Conservation (phyloP, 2,113 vertebrate species). For the Columba livia region DNA sequence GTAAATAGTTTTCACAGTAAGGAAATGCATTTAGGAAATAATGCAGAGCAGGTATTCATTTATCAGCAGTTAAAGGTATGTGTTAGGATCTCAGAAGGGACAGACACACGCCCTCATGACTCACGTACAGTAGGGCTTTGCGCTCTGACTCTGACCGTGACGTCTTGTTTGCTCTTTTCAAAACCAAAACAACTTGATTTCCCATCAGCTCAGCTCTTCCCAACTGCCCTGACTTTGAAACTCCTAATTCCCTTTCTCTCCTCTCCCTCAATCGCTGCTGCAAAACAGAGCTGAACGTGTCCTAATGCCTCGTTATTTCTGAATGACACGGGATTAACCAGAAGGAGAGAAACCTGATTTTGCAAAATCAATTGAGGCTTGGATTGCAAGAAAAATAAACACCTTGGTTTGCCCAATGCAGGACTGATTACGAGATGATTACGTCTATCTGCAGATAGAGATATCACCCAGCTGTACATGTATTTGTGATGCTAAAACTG, state of each 20-base stretch:
- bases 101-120: constrained; percentile 7
- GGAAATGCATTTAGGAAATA: not conserved
- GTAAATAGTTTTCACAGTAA: not conserved
- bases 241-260: not conserved
- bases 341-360: constrained; percentile 22
- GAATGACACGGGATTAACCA: not conserved
- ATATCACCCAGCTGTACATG: not conserved
- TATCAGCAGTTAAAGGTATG: not conserved
- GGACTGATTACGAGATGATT: not conserved
- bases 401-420: not conserved
- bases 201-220: not conserved
- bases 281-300: not conserved
- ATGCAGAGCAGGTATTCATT: not conserved
- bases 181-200: constrained; percentile 29
- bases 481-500: not conserved
- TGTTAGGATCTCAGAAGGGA: not conserved
- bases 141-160: not conserved
- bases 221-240: not conserved
- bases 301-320: not conserved
- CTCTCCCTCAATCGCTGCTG: not conserved
- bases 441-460: not conserved
- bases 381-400: not conserved
- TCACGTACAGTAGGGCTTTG: not conserved
- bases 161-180: not conserved
- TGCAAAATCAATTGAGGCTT: not conserved